phyloP scores from a whole-genome alignment of 2,797 vertebrate species.

The Cirrhinus molitorella region DNA sequence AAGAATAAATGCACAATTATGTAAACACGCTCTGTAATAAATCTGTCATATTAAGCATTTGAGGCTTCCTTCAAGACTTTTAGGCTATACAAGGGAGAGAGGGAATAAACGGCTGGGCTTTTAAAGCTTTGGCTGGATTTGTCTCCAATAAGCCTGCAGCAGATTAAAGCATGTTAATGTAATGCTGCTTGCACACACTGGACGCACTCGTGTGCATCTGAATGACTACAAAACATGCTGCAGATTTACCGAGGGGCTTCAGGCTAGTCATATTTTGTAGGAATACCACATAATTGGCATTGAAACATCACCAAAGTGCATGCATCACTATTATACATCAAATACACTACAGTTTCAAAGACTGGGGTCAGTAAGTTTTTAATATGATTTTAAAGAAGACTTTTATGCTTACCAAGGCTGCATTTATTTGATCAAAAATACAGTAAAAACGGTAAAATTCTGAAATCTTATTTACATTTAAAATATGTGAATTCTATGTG shows the following conservation, averaged over 20 bases:
- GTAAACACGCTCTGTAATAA: conserved; percentile 22
- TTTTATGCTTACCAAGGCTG: not conserved
- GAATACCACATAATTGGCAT: not conserved
- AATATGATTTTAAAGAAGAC: not conserved
- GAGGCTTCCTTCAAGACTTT: conserved; percentile 11
- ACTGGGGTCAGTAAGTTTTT: not conserved
- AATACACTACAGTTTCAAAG: not conserved
- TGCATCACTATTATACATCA: not conserved
- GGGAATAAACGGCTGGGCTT: conserved; percentile 72
- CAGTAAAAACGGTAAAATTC: not conserved
- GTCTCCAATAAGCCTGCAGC: conserved; percentile 77
- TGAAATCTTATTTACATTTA: not conserved
- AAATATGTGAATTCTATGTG: not conserved
- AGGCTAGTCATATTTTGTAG: not conserved
- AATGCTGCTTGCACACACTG: conserved; percentile 71
- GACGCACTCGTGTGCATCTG: conserved; percentile 53
- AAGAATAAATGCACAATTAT: conserved; percentile 12
- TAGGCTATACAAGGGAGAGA: conserved; percentile 8
- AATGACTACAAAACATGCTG: conserved; percentile 9
- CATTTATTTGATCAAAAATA: not conserved
- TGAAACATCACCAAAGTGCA: not conserved
- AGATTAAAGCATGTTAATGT: conserved; percentile 81
- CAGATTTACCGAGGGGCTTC: conserved; percentile 15
- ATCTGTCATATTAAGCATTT: conserved; percentile 20
- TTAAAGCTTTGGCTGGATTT: conserved; percentile 81